Percentiles rank a stretch among this genome's conserved stretches.
Evolutionary conservation across 2,113 vertebrate species (phyloP).

Genomic region (Entelurus aequoreus): DNA sequence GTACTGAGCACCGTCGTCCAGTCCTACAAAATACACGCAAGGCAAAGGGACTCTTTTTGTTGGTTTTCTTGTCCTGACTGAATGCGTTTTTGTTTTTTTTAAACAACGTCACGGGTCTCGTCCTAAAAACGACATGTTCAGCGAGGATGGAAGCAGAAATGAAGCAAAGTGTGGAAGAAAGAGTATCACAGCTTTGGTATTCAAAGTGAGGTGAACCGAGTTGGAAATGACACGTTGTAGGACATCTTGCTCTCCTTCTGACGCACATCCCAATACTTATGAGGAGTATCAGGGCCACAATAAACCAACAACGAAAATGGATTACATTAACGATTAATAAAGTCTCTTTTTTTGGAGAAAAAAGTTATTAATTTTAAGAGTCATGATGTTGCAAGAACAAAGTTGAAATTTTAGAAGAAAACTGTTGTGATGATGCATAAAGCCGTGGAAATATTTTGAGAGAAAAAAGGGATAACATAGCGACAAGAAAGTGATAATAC

Average conservation of each 20-base stretch:
- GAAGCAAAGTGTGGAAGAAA: slow-evolving; percentile 29
- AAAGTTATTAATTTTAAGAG: too few relatives aligned
- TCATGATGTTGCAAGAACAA: too few relatives aligned
- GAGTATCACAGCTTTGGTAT: slow-evolving; percentile 62
- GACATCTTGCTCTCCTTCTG: slow-evolving; percentile 14
- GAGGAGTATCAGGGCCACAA: slow-evolving; percentile 2
- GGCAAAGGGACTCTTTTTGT: slow-evolving; percentile 42
- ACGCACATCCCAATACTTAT: slow-evolving; percentile 18
- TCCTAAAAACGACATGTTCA: slow-evolving; percentile 11
- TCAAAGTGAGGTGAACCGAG: slow-evolving; percentile 37
- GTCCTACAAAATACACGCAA: slow-evolving; percentile 49
- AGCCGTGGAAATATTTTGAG: too few relatives aligned
- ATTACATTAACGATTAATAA: too few relatives aligned
- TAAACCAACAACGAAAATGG: background rate
- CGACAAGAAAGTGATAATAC: too few relatives aligned
- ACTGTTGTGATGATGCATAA: too few relatives aligned
- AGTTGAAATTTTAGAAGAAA: too few relatives aligned
- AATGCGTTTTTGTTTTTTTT: slow-evolving; percentile 4
- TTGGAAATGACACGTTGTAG: slow-evolving; percentile 16
- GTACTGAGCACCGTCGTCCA: slow-evolving; percentile 63
- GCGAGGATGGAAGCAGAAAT: slow-evolving; percentile 26
- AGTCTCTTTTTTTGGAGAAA: too few relatives aligned
- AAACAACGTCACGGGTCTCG: slow-evolving; percentile 8
- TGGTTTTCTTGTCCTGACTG: slow-evolving; percentile 8
- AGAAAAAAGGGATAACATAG: too few relatives aligned